Evolutionary conservation across 2,888 invertebrate genomes (phyloP), one percentile per base, ranked within the genome.

Genomic region (Gortyna flavago): DNA sequence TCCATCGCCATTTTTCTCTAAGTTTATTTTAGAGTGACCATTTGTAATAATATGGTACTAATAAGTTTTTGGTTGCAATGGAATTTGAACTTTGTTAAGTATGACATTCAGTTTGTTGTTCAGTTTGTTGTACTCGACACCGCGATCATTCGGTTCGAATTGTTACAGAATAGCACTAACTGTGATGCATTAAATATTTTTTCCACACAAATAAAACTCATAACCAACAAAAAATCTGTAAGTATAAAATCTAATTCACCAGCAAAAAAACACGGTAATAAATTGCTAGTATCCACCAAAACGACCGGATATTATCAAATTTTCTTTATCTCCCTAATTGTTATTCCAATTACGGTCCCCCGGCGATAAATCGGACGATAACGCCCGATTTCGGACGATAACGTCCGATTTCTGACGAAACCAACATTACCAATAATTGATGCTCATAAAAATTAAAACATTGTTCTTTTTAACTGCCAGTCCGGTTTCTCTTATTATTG

Each of bases 371-470:
- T 80, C 48, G 25, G 18, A 16, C 48, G 83, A 77, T 54, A 80
- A 35, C 75, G 41, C 9, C 51, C 59, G 44, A 77, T 69, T 83
- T 83, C 32, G 18, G 13, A 16, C 54, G 83, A 77, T 54, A 80
- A 44, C 75, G 51, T 18, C 59, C 59, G 51, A 77, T 65, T 82
- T 70, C 29, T 38, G 35, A 51, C 61, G 16, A 29, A 71, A 44
- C 51, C 70, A 77, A 83, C 77, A 83, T 83, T 51, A 11, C 41
- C 1, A 62, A 66, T 77, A 80, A 80, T 82, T 80, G 70, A 48
- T 1, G 66, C 54, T 83, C 77, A 62, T 80, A 80, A 80, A 80
- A 80, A 82, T 83, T 82, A 71, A 80, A 83, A 80, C 80, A 83
- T 57, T 77, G 78, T 70, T 67, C 18, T 80, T 80, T 80, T 81